These are phyloP conservation scores for Nothoprocta pentlandii DNA, from an alignment of 2,113 vertebrate genomes.

Conservation along the genomic window DNA sequence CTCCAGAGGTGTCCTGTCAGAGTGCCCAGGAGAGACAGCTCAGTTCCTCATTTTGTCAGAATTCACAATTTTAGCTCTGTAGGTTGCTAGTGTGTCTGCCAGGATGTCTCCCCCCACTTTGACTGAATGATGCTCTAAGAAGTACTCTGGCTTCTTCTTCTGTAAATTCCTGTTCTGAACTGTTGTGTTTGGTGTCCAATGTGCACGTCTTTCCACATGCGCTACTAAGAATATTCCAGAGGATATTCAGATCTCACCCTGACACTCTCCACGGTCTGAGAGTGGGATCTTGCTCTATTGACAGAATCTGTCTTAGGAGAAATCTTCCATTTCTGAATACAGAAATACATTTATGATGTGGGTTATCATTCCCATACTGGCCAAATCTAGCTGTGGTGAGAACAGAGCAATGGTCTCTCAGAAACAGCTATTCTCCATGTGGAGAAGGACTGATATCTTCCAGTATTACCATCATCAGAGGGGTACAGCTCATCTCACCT, in stretches of 20 bases:
- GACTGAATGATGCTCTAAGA: not conserved
- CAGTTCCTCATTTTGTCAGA: not conserved
- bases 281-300: not conserved
- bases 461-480: too few species aligned
- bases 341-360: not conserved
- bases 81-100: not conserved
- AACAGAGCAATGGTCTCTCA: not conserved
- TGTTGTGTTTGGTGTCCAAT: not conserved
- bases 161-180: not conserved
- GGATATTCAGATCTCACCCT: not conserved
- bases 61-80: not conserved
- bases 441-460: not conserved
- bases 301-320: not conserved
- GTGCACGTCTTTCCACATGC: not conserved
- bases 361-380: not conserved
- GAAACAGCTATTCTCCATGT: not conserved
- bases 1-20: not conserved
- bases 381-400: not conserved
- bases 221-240: not conserved
- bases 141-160: not conserved
- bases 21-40: not conserved
- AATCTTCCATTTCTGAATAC: not conserved
- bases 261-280: not conserved
- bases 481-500: too few species aligned
- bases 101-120: not conserved